These are phyloP conservation scores for Spinibarbus caldwelli DNA, from an alignment of 2,797 vertebrate genomes.

Conservation along the genomic window DNA sequence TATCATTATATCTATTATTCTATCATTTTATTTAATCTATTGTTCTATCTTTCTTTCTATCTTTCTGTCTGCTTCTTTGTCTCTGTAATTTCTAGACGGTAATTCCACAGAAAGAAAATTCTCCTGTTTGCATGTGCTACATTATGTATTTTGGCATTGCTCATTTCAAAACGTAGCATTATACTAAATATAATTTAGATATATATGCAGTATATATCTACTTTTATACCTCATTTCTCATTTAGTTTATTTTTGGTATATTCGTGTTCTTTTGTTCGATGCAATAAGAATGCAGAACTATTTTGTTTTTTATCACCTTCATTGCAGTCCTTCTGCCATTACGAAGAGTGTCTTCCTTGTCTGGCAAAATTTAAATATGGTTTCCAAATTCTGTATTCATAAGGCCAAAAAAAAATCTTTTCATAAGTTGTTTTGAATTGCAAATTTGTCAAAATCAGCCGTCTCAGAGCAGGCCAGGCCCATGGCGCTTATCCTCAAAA, in stretches of 20 bases:
- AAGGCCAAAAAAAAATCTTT: conserved; percentile 76
- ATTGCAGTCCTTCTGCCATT: neutral
- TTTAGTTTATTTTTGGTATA: neutral
- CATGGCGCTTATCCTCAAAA: conserved; percentile 75
- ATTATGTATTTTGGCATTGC: neutral
- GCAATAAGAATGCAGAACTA: neutral
- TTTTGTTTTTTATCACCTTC: neutral
- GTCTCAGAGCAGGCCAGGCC: conserved; percentile 68
- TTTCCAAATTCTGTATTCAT: conserved; percentile 80
- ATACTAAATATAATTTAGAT: neutral
- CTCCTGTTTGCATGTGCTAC: neutral
- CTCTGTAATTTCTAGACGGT: too few species aligned
- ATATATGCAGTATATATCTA: neutral
- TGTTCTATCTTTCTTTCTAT: neutral
- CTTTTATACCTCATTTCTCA: neutral
- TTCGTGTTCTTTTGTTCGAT: neutral
- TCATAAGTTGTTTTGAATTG: conserved; percentile 82
- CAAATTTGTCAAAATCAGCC: conserved; percentile 80
- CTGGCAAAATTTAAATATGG: conserved; percentile 69
- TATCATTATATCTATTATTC: neutral
- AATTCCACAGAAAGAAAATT: neutral
- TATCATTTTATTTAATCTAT: neutral
- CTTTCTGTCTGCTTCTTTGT: neutral
- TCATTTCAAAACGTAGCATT: neutral
- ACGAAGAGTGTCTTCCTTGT: conserved; percentile 60